phyloP scores from a whole-genome alignment of 2,113 vertebrate genomes.

The Zosterops hypoxanthus region DNA sequence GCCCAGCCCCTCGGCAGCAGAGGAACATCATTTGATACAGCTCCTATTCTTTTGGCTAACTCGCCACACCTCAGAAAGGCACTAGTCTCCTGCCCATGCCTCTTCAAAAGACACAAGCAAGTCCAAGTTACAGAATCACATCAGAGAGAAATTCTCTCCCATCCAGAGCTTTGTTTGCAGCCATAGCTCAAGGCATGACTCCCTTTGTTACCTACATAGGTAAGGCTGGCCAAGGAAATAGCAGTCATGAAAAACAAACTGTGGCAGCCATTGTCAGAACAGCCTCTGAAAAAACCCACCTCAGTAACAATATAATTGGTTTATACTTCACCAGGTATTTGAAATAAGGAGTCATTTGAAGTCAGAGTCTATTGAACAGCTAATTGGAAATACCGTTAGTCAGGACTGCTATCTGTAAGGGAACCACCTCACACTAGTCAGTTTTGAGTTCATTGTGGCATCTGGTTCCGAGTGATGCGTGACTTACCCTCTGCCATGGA shows the following conservation, averaged over 20 bases:
- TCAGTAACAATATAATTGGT: neutral
- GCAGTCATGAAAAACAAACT: neutral
- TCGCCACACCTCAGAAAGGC: neutral
- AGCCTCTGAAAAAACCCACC: neutral
- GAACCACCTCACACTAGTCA: neutral
- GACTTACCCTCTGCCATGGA: neutral
- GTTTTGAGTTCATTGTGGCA: neutral
- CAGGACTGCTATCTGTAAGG: neutral
- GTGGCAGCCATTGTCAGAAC: neutral
- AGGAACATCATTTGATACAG: neutral
- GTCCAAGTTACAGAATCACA: neutral
- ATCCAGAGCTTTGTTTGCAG: neutral
- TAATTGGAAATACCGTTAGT: neutral
- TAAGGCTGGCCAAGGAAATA: neutral
- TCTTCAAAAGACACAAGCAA: neutral
- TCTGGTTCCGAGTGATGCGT: fast-evolving
- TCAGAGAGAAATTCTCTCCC: neutral
- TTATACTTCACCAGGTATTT: neutral
- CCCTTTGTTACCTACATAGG: fast-evolving
- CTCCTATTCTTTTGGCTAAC: neutral
- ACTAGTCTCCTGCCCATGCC: fast-evolving
- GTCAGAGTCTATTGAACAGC: neutral
- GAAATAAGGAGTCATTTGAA: neutral
- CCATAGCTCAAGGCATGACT: neutral
- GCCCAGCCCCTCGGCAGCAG: neutral